Conservation (phyloP, 2,113 vertebrate genomes). For the Rhinoderma darwinii region DNA sequence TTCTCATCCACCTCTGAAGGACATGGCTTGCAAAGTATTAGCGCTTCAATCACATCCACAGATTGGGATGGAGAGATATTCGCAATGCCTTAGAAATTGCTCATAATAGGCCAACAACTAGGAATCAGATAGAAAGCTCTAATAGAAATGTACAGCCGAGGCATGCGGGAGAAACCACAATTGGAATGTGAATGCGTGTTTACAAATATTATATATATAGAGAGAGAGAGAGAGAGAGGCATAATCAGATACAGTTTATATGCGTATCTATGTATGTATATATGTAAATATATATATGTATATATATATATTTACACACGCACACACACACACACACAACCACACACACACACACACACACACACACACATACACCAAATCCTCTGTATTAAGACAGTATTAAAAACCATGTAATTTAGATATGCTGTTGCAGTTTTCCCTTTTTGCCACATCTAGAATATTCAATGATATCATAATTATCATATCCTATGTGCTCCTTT, state of each 20-base stretch:
- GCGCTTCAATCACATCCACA: conserved; percentile 56
- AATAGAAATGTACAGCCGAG: conserved; percentile 47
- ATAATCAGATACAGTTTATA: background rate
- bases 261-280: conserved; percentile 5
- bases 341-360: background rate
- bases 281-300: conserved; percentile 18
- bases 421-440: background rate
- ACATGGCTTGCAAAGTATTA: conserved; percentile 58
- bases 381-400: background rate
- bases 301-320: background rate
- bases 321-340: background rate
- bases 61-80: conserved; percentile 57
- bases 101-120: conserved; percentile 55
- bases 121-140: conserved; percentile 51
- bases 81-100: conserved; percentile 55
- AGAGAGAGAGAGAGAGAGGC: too few species aligned
- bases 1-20: conserved; percentile 61
- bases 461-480: too few species aligned
- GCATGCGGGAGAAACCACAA: conserved; percentile 12
- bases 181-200: conserved; percentile 2
- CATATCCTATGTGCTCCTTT: too few species aligned
- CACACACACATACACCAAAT: background rate
- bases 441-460: background rate
- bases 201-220: background rate
- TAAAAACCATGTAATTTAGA: background rate